A percentile compares a stretch with the other conserved stretches of the same genome.
phyloP scores from a whole-genome alignment of 2,113 vertebrate genomes.

The Pluvianellus socialis region DNA sequence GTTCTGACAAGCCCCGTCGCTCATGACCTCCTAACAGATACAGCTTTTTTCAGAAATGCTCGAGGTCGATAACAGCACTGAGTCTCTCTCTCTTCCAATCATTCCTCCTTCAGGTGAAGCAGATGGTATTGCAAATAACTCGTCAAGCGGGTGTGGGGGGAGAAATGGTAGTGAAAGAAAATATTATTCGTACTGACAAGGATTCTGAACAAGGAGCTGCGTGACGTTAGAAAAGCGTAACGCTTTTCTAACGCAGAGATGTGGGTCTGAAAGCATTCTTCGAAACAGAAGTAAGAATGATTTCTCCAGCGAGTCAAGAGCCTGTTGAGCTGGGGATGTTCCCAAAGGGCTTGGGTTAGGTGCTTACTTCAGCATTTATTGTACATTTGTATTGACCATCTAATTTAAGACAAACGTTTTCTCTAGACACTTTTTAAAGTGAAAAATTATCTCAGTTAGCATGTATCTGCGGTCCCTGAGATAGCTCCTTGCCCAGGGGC shows the following conservation, averaged over 20 bases:
- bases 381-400: background rate
- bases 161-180: background rate
- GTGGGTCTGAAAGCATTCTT: background rate
- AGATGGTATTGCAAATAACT: slow-evolving; percentile 19
- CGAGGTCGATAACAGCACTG: background rate
- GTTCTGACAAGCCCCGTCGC: background rate
- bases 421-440: background rate
- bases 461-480: background rate
- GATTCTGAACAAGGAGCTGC: background rate
- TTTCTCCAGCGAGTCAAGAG: background rate
- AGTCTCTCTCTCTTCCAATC: background rate
- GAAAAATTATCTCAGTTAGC: slow-evolving; percentile 3
- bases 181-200: background rate
- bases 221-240: background rate
- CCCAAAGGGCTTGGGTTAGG: background rate
- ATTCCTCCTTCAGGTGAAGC: slow-evolving; percentile 38
- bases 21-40: background rate
- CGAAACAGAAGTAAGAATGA: background rate
- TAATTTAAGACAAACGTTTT: slow-evolving; percentile 17
- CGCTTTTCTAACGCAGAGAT: background rate
- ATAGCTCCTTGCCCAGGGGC: background rate
- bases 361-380: background rate
- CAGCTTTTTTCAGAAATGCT: background rate
- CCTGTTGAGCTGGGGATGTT: background rate
- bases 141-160: background rate